Percentiles rank a stretch among this genome's conserved stretches.
These are phyloP conservation scores for Eulemur coronatus DNA, from an alignment of 2,797 vertebrate species.

Conservation along the genomic window DNA sequence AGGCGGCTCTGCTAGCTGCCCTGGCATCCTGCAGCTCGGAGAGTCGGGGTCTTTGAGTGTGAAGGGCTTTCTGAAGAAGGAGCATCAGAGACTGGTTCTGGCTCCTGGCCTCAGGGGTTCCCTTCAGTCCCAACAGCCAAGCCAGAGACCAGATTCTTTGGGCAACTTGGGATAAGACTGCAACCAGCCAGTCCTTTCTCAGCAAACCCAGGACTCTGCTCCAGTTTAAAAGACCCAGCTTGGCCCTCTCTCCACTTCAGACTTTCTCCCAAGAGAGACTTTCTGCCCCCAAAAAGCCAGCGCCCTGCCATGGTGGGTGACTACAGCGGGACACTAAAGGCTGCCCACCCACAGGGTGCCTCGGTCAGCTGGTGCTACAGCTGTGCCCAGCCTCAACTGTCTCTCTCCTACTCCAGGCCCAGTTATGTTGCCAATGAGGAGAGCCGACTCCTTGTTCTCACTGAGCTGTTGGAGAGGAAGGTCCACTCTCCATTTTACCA, in stretches of 20 bases:
- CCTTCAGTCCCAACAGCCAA: neutral
- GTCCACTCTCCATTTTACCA: slow-evolving; percentile 90
- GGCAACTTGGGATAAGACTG: neutral
- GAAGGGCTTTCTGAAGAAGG: neutral
- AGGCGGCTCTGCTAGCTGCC: neutral
- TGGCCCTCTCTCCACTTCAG: neutral
- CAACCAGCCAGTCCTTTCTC: neutral
- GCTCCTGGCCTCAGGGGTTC: neutral
- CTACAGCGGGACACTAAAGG: neutral
- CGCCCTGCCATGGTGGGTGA: neutral
- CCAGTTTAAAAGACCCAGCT: neutral
- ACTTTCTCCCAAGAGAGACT: neutral
- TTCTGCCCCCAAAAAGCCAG: neutral
- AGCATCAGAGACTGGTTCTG: neutral
- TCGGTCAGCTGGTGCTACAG: neutral
- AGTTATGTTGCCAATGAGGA: slow-evolving; percentile 78
- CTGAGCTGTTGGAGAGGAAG: slow-evolving; percentile 90
- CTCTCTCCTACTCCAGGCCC: slow-evolving; percentile 63
- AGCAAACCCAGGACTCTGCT: neutral
- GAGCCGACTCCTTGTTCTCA: slow-evolving; percentile 82
- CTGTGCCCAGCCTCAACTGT: neutral
- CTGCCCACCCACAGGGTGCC: neutral
- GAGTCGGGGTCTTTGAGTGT: neutral
- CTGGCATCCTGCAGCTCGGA: neutral
- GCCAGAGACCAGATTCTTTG: neutral